Evolutionary conservation across 2,797 vertebrate genomes (phyloP).

Genomic region (Ctenopoma kingsleyae): DNA sequence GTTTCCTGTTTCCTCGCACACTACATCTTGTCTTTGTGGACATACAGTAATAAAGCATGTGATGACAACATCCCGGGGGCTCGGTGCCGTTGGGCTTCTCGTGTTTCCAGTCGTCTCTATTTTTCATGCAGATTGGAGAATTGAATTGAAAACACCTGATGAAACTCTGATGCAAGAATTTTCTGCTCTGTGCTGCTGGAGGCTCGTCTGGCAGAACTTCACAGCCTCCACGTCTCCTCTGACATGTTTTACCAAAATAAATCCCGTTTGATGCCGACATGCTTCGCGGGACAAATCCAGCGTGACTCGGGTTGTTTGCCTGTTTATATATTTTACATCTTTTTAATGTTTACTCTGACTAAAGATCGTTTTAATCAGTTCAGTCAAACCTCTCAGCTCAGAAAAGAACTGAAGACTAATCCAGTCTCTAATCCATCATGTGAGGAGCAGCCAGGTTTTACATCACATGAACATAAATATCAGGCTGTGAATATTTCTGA

Average conservation of each 20-base stretch:
- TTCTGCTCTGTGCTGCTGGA: slow-evolving; percentile 10
- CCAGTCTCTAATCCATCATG: neutral
- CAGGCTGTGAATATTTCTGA: neutral
- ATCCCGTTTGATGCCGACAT: slow-evolving; percentile 21
- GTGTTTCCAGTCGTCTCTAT: neutral
- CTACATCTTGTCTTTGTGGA: no score
- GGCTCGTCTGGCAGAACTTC: slow-evolving; percentile 39
- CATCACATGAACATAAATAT: neutral
- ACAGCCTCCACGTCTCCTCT: slow-evolving; percentile 14
- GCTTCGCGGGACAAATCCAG: slow-evolving; percentile 19
- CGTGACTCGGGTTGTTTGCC: slow-evolving; percentile 13
- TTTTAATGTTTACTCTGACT: slow-evolving; percentile 31
- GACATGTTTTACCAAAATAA: slow-evolving; percentile 15
- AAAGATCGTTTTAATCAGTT: slow-evolving; percentile 26
- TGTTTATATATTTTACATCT: neutral
- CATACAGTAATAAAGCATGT: neutral
- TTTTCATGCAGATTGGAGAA: neutral
- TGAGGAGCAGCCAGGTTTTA: neutral
- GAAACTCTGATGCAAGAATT: slow-evolving; percentile 55
- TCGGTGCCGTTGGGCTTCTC: neutral
- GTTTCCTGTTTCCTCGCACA: no score
- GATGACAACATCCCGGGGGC: slow-evolving; percentile 18
- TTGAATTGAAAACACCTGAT: slow-evolving; percentile 48
- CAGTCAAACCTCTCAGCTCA: slow-evolving; percentile 6
- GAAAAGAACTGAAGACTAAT: neutral